Evolutionary conservation across 53 echinoderm and acorn worm species (phyloP).

Genomic region (Holothuria scabra): DNA sequence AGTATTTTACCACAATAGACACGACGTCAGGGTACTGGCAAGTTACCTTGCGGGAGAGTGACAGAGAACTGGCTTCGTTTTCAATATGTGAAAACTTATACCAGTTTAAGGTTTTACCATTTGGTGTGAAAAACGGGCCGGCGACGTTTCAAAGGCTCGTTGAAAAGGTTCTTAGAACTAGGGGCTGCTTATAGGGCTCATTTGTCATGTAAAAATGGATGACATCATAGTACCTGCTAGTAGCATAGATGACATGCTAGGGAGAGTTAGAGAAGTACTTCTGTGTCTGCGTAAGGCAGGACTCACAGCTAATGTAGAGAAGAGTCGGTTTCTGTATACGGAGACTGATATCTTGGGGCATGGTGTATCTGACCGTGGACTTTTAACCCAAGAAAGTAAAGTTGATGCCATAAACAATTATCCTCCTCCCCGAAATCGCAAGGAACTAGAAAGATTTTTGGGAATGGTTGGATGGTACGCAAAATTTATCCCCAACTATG

Average conservation of each 20-base stretch:
- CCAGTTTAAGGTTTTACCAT: slow-evolving; percentile 45
- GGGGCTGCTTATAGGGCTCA: slow-evolving; percentile 37
- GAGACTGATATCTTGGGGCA: slow-evolving; percentile 57
- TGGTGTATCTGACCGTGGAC: slow-evolving; percentile 33
- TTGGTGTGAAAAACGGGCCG: slow-evolving; percentile 43
- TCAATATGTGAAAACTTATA: slow-evolving; percentile 41
- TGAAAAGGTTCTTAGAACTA: slow-evolving; percentile 36
- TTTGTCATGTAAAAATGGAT: slow-evolving; percentile 43
- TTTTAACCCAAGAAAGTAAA: slow-evolving; percentile 39
- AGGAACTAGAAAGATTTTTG: slow-evolving; percentile 48
- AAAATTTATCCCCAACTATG: slow-evolving; percentile 33
- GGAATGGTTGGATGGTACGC: slow-evolving; percentile 57
- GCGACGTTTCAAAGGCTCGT: slow-evolving; percentile 50
- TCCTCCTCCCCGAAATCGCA: slow-evolving; percentile 43
- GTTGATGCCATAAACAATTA: slow-evolving; percentile 55
- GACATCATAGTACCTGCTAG: slow-evolving; percentile 31
- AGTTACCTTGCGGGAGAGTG: slow-evolving; percentile 25
- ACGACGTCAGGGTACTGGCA: slow-evolving; percentile 31
- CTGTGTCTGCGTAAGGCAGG: slow-evolving; percentile 44
- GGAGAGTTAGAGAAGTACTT: slow-evolving; percentile 31
- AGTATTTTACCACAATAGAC: slow-evolving; percentile 22
- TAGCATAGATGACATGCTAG: slow-evolving; percentile 19
- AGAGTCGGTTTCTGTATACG: slow-evolving; percentile 46
- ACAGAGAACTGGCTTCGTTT: slow-evolving; percentile 26
- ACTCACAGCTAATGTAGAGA: slow-evolving; percentile 45